These are phyloP conservation scores for Tiliacea citrago DNA, from an alignment of 2,888 invertebrate species.

Conservation along the genomic window DNA sequence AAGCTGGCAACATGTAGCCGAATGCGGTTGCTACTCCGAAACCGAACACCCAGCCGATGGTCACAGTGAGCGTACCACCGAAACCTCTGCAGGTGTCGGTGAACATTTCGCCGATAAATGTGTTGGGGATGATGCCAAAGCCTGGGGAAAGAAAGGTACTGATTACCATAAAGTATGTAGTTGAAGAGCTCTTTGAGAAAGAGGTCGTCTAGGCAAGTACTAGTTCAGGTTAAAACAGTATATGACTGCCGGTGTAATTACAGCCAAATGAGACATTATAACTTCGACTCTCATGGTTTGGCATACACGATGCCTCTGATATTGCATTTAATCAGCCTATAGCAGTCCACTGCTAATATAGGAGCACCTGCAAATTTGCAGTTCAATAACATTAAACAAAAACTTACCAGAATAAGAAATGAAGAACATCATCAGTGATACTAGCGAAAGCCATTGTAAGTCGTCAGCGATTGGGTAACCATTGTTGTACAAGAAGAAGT, in stretches of 20 bases:
- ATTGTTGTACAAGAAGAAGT: conserved; percentile 70
- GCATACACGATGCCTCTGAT: no score
- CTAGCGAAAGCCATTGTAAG: conserved; percentile 75
- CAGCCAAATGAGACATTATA: no score
- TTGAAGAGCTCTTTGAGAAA: no score
- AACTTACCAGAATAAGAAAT: conserved; percentile 73
- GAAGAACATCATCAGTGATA: conserved; percentile 71
- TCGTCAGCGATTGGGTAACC: conserved; percentile 50
- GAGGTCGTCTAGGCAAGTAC: no score
- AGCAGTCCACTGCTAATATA: no score
- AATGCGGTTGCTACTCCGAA: conserved; percentile 71
- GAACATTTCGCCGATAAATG: conserved; percentile 76
- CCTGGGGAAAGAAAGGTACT: conserved; percentile 58
- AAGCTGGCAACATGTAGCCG: conserved; percentile 64
- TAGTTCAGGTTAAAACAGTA: no score
- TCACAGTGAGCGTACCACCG: conserved; percentile 72
- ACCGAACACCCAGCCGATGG: conserved; percentile 69
- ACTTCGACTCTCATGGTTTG: no score
- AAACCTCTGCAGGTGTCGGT: conserved; percentile 71
- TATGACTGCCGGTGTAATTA: no score
- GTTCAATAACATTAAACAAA: no score
- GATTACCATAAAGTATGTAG: no score
- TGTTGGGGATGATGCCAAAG: conserved; percentile 74
- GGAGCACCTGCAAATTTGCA: no score
- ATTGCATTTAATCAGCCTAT: no score